A percentile compares a stretch with the other conserved stretches of the same genome.
phyloP scores from a whole-genome alignment of 2,797 vertebrate genomes.

The Pipistrellus pipistrellus region DNA sequence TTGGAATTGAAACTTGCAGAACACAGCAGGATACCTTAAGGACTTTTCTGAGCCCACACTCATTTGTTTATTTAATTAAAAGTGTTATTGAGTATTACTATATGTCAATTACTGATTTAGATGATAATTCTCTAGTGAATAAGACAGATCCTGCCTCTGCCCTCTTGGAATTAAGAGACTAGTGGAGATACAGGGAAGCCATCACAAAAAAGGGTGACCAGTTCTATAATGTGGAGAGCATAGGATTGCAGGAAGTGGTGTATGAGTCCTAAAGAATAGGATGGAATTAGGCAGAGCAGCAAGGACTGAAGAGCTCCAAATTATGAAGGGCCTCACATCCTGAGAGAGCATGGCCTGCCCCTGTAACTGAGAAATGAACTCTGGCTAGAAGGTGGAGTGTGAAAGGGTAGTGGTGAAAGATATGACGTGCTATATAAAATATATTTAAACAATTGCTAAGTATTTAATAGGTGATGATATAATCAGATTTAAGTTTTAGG shows the following conservation, averaged over 20 bases:
- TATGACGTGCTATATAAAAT: neutral
- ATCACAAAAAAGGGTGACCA: neutral
- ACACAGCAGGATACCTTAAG: neutral
- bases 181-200: neutral
- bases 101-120: neutral
- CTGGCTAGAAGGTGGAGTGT: neutral
- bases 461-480: neutral
- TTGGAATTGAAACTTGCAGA: neutral
- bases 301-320: neutral
- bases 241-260: neutral
- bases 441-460: neutral
- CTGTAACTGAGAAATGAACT: neutral
- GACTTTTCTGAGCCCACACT: neutral
- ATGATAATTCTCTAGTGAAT: neutral
- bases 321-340: neutral
- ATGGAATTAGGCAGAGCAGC: neutral
- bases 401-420: neutral
- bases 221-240: neutral
- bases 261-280: neutral
- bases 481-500: neutral
- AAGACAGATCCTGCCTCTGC: neutral
- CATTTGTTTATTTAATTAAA: constrained; percentile 23
- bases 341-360: neutral
- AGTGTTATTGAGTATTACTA: neutral
- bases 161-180: neutral